Base-by-base conservation (phyloP, 2,797 vertebrate genomes). In the Alcedo quadribrachys region DNA sequence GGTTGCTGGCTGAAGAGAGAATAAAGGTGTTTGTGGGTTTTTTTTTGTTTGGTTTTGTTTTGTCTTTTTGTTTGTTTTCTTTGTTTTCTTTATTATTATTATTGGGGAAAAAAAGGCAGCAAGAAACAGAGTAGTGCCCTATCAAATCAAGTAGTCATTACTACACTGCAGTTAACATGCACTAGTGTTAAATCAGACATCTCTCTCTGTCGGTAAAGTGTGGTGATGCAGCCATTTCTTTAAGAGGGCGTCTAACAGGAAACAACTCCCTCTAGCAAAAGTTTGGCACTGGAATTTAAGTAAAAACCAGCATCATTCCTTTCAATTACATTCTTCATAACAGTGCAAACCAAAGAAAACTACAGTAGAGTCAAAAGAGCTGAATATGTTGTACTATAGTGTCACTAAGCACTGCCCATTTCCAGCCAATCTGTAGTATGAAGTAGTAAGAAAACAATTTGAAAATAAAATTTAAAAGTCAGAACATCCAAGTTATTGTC, bases 191-290 rank as follows among this genome's bases (percentile, higher is more conserved):
- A 40, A 63, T 24, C 40, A 30, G 27, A 33, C 25, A 63, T 12
- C 37, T n/a, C 28, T 12, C 57, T 33, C 79, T 15, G 37, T 40
- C 15, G 0, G 3, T 19, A 4, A 40, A 87, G 55, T 5, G 21
- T 30, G 51, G 21, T 30, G 51, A 40, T 32, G 54, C 33, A 84
- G 75, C 28, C 15, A 3, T 2, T 20, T 35, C 51, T 4, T 32
- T 3, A 50, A 27, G 35, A 53, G 24, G 25, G 8, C 2, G 2
- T 63, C 46, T 46, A 33, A 45, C 58, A 81, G 88, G 28, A 69
- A 94, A 94, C 19, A 92, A 96, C 96, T 94, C 95, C 96, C 95
- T 91, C 95, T 96, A 93, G 71, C 90, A 32, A 3, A 61, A 45
- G 45, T 5, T 33, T 20, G 46, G 58, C 71, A 93, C 2, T 71